These are phyloP conservation scores for Xanthorhoe spadicearia DNA, from an alignment of 2,888 invertebrate genomes.

Conservation along the genomic window DNA sequence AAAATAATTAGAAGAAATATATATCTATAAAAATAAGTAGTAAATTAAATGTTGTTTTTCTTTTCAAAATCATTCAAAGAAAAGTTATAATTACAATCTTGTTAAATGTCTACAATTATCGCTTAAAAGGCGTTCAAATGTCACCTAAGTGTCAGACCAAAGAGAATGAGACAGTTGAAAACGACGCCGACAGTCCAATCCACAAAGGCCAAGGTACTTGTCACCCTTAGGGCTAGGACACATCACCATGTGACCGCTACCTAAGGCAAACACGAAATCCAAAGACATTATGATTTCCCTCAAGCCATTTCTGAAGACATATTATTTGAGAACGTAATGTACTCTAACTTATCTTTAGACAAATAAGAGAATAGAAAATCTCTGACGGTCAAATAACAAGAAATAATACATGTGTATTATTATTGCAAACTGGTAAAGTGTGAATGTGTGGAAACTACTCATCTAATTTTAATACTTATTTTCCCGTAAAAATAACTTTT, in stretches of 20 bases:
- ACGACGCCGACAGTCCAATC: slow-evolving; percentile 22
- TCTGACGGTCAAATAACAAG: neutral
- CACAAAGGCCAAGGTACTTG: slow-evolving; percentile 22
- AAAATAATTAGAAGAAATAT: too few relatives aligned
- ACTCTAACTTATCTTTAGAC: neutral
- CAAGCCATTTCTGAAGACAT: neutral
- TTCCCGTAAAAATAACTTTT: too few relatives aligned
- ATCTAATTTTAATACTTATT: too few relatives aligned
- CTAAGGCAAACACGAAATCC: neutral
- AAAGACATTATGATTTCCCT: neutral
- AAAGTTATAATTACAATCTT: slow-evolving; percentile 18
- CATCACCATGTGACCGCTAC: neutral
- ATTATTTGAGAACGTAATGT: neutral
- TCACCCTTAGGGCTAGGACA: slow-evolving; percentile 9
- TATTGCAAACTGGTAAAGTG: too few relatives aligned
- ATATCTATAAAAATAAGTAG: neutral
- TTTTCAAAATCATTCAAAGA: slow-evolving; percentile 8
- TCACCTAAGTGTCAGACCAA: slow-evolving; percentile 11
- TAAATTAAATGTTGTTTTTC: neutral
- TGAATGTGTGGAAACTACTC: too few relatives aligned
- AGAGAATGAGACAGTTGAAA: slow-evolving; percentile 43
- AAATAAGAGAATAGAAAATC: neutral
- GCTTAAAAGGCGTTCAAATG: slow-evolving; percentile 15
- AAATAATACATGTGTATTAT: too few relatives aligned
- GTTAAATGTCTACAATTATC: slow-evolving; percentile 17